Base-by-base conservation (phyloP, 2,797 vertebrate species). In the Ciconia nigra region DNA sequence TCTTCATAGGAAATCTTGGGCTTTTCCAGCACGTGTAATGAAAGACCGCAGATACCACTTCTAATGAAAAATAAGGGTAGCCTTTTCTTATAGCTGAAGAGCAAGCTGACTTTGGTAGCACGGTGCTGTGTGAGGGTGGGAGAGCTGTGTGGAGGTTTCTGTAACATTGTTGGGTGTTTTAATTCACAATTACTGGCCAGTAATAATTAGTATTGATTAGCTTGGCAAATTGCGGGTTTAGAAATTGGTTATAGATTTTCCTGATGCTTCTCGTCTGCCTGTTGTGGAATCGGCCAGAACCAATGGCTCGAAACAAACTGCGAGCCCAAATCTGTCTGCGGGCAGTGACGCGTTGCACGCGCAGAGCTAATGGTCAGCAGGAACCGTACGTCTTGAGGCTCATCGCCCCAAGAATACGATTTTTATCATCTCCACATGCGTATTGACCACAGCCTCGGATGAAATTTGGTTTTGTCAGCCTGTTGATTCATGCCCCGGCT, bases 241-340 rank as follows among this genome's bases (percentile, higher is more conserved):
- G 95, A 97, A 97, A 97, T 97, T 97, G 96, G 94, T 94, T 95
- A 94, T 95, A 59, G 94, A 92, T 96, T 96, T 97, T 96, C 72
- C 89, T 91, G 90, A 77, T 96, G 91, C 70, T 83, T 93, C 86
- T 94, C 62, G 5, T 91, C 93, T 72, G 61, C 1, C 9, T 74
- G 87, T 77, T 90, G 87, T 91, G 89, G 90, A 94, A 88, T 92
- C 72, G 80, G 83, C 83, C 88, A 91, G 93, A 89, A 92, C 87
- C 95, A 61, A 86, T 88, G 90, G 88, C 92, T 95, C 29, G 89
- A 87, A 95, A 83, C 74, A 58, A 84, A 20, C 57, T 1, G 0
- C 3, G 15, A 79, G 89, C 76, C 88, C 84, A 9, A 61, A 63
- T 77, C 47, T 51, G 78, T 96, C 79, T 10, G 66, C 33, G 2